Evolutionary conservation across 2,888 invertebrate genomes (phyloP), one percentile per base, ranked within the genome.

Genomic region (Acanthosepion lycidas): DNA sequence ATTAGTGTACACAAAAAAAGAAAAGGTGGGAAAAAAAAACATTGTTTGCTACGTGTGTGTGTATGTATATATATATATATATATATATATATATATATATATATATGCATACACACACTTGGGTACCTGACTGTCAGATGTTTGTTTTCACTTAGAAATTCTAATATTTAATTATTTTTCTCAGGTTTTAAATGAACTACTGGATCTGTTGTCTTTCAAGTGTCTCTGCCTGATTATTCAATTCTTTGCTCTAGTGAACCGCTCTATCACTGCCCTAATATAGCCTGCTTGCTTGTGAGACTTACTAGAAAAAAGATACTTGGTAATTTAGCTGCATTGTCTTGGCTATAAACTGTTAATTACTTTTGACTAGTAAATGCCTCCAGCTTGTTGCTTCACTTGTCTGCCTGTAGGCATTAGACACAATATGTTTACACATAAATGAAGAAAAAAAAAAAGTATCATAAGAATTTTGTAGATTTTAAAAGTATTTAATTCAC

Each of bases 331-430:
- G n/a, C n/a, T 78, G 78, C 9, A 12, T 78, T 78, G n/a, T 78
- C 78, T 78, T 78, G 78, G n/a, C 78, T 78, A 78, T 78, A 78
- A 78, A 78, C 78, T n/a, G n/a, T n/a, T 78, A 78, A 78, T 78
- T 78, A 28, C 78, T 78, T 78, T n/a, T 9, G 28, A 78, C 78
- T n/a, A n/a, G n/a, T 33, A n/a, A 78, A n/a, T 78, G n/a, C 78
- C 78, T n/a, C 78, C 78, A 78, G 78, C 15, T n/a, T 33, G 78
- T 78, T 78, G 78, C 78, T n/a, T 78, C 33, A 15, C 78, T 78
- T 4, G n/a, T 78, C n/a, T 12, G 78, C n/a, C 78, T 78, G n/a
- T 33, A 78, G n/a, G n/a, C 12, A 78, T 78, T 78, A 15, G 1
- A 9, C n/a, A 78, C n/a, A 15, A 78, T 78, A 15, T 78, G 15